Evolutionary conservation across 1,140 invertebrate genomes (phyloP).

Genomic region (Lepidurus arcticus): DNA sequence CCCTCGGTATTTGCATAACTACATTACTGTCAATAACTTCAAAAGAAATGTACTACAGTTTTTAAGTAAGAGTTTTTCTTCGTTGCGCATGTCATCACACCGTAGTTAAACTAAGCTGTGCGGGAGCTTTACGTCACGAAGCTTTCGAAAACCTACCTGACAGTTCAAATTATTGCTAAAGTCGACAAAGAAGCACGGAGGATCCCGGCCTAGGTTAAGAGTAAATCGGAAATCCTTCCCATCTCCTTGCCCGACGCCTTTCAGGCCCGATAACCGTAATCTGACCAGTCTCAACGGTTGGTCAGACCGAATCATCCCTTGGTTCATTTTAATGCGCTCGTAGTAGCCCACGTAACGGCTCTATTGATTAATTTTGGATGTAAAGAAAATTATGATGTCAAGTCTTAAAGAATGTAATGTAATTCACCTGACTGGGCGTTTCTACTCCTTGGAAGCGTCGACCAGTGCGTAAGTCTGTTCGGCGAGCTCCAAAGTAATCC

Average conservation of each 20-base stretch:
- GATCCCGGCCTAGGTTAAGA: not conserved
- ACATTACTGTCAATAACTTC: too few relatives aligned
- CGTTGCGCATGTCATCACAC: too few relatives aligned
- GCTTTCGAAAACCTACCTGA: slow-evolving; percentile 26
- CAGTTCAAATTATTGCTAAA: slow-evolving; percentile 24
- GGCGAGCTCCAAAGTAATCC: slow-evolving; percentile 51
- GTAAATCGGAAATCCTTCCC: slow-evolving; percentile 1
- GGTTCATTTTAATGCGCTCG: slow-evolving; percentile 48
- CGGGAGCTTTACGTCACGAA: not conserved
- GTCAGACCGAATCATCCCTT: slow-evolving; percentile 45
- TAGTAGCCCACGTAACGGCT: slow-evolving; percentile 54
- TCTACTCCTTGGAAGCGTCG: slow-evolving; percentile 55
- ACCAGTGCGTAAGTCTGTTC: slow-evolving; percentile 51
- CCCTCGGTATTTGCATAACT: too few relatives aligned
- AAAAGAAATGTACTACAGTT: too few relatives aligned
- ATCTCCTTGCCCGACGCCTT: slow-evolving; percentile 37
- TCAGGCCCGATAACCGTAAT: slow-evolving; percentile 45
- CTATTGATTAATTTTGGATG: slow-evolving; percentile 40
- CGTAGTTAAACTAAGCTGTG: too few relatives aligned
- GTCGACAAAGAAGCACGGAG: not conserved
- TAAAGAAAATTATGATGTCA: not conserved
- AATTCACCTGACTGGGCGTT: slow-evolving; percentile 41
- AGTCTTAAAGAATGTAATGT: not conserved
- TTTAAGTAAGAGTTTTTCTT: too few relatives aligned
- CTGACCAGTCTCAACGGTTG: slow-evolving; percentile 44